A percentile compares a stretch with the other conserved stretches of the same genome.
phyloP scores from a whole-genome alignment of 2,888 invertebrate species.

The Endotricha flammealis region DNA sequence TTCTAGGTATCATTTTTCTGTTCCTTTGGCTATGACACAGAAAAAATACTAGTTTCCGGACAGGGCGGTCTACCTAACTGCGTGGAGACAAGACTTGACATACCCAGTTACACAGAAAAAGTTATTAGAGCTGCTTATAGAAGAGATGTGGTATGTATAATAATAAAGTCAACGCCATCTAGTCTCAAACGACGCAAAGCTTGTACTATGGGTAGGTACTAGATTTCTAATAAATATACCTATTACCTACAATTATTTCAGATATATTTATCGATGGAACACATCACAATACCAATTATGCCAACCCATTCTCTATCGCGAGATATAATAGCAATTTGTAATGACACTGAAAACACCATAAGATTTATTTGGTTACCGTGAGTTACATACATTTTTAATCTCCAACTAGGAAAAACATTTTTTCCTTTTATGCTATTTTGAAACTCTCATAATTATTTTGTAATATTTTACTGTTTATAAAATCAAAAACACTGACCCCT shows the following conservation, averaged over 20 bases:
- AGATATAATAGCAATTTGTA: conserved; percentile 59
- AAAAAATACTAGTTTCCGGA: conserved; percentile 58
- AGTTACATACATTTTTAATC: conserved; percentile 26
- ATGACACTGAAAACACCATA: conserved; percentile 58
- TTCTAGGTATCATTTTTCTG: conserved; percentile 48
- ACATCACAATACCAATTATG: conserved; percentile 55
- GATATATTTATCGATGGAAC: conserved; percentile 62
- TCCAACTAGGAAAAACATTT: no score
- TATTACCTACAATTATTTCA: no score
- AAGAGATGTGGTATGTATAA: conserved; percentile 47
- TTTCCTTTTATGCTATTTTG: background rate
- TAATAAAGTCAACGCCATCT: no score
- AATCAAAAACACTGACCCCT: no score
- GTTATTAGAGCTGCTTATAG: conserved; percentile 48
- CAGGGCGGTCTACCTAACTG: conserved; percentile 69
- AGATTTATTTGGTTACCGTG: conserved; percentile 72
- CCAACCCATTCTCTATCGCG: conserved; percentile 61
- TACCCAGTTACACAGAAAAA: conserved; percentile 53
- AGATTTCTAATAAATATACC: no score
- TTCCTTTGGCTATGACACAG: conserved; percentile 63
- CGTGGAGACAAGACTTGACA: conserved; percentile 56
- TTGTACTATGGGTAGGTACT: no score
- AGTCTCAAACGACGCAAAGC: no score
- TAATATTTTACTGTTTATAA: no score
- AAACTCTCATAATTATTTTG: background rate